Evolutionary conservation across 2,797 vertebrate genomes (phyloP).

Genomic region (Spatula clypeata): DNA sequence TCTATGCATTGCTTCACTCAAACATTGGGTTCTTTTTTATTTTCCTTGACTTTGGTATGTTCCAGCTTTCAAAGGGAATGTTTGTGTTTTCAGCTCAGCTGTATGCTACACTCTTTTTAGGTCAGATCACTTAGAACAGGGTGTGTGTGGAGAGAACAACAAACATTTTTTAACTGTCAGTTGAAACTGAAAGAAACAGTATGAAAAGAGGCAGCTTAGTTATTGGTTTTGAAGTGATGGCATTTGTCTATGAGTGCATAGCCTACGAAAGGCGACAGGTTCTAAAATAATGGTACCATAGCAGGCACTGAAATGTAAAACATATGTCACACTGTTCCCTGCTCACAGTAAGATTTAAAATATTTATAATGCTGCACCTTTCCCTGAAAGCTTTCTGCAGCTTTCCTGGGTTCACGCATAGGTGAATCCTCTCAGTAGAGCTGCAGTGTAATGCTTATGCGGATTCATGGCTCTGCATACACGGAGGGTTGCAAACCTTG

Average conservation of each 20-base stretch:
- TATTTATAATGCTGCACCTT: slow-evolving; percentile 78
- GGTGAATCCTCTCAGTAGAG: slow-evolving; percentile 48
- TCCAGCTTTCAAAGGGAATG: slow-evolving; percentile 31
- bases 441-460: not conserved
- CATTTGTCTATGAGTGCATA: slow-evolving; percentile 67
- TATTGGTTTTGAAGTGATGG: slow-evolving; percentile 72
- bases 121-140: slow-evolving; percentile 54
- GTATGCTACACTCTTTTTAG: slow-evolving; percentile 36
- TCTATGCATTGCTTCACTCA: slow-evolving; percentile 9
- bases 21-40: not conserved
- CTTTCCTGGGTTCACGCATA: slow-evolving; percentile 43
- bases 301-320: slow-evolving; percentile 78
- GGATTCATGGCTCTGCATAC: not conserved
- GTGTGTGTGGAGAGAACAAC: not conserved
- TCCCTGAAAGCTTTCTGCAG: slow-evolving; percentile 67
- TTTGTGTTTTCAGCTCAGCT: slow-evolving; percentile 60
- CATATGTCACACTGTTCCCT: slow-evolving; percentile 71
- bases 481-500: not conserved
- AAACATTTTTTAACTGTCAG: slow-evolving; percentile 71
- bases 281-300: slow-evolving; percentile 65
- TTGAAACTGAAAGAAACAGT: slow-evolving; percentile 51
- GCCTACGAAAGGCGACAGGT: slow-evolving; percentile 62
- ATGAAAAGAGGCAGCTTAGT: slow-evolving; percentile 61
- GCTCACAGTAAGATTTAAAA: slow-evolving; percentile 68
- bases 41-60: not conserved